Evolutionary conservation across 2,797 vertebrate genomes (phyloP), one percentile per base, ranked within the genome.

Genomic region (Enteromius thamalakanensis): DNA sequence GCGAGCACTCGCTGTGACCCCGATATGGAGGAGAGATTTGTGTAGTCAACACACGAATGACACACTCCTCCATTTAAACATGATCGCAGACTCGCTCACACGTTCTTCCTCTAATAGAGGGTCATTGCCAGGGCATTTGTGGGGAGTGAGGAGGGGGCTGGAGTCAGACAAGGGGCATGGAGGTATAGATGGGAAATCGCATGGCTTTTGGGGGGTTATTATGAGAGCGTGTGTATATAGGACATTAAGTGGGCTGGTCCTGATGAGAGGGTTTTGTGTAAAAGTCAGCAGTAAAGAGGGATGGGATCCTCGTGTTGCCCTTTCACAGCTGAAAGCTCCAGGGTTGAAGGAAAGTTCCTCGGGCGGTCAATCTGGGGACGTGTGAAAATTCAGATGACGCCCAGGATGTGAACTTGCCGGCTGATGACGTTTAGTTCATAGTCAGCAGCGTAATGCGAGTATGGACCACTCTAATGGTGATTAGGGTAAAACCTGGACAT

Each of bases 131-230:
- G 95, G 94, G 93, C 94, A 95, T 76, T 78, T 87, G 65, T 72
- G 86, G 89, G 87, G 83, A 91, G 91, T 89, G 88, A 90, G 89
- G 86, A 10, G 90, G 92, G 90, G 88, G 91, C 90, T 88, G 85
- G 91, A 94, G 94, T 95, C 94, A 95, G 90, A 92, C 85, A 88
- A 86, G 89, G 95, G 95, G 93, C 94, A 95, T 81, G 86, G 92
- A 93, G 92, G 91, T 92, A 93, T 94, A 89, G 91, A 92, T 93
- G 90, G 91, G 90, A 93, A 94, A 94, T 90, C 90, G 94, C 92
- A 94, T 93, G 91, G 92, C 89, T 90, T 93, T 93, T 92, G 92
- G 90, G 83, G 92, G 88, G 92, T 91, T 90, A 86, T 91, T 89
- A 90, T 89, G 9, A 87, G 79, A 89, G 42, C 9, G 6, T 83